Conservation (phyloP, 2,113 vertebrate genomes). For the Corythaixoides concolor region DNA sequence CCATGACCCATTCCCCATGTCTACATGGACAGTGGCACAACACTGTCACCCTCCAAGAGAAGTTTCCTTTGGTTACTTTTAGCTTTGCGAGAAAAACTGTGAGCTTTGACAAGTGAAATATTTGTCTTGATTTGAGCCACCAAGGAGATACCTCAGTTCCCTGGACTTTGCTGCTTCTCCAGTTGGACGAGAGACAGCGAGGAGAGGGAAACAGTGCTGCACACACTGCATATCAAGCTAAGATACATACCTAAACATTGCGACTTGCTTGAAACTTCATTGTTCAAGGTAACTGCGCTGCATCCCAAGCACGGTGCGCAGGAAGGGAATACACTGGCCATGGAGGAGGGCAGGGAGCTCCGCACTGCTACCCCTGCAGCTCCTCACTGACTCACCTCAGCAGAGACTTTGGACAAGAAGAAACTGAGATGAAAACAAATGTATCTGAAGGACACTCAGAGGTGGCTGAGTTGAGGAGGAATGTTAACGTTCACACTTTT, state of each 20-base stretch:
- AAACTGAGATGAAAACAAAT: background rate
- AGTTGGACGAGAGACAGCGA: rapidly evolving
- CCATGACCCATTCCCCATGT: background rate
- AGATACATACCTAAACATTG: too few species aligned
- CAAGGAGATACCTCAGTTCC: background rate
- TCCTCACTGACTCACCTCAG: background rate
- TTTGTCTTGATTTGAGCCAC: background rate
- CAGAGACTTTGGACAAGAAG: background rate
- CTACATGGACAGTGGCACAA: background rate
- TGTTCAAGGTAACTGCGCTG: background rate
- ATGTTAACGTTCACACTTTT: background rate
- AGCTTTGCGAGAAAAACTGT: background rate
- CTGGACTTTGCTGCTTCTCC: background rate
- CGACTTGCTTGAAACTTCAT: background rate
- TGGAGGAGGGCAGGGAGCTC: background rate
- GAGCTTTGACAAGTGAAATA: background rate
- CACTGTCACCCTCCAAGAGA: background rate
- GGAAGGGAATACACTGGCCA: background rate
- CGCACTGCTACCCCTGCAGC: background rate
- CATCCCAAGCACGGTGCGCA: background rate
- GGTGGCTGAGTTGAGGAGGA: background rate
- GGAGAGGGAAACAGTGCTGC: background rate
- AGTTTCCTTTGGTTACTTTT: background rate
- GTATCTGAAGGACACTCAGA: background rate
- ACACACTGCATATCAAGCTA: too few species aligned